phyloP scores from a whole-genome alignment of 2,113 vertebrate species.

The Otolemur garnettii region DNA sequence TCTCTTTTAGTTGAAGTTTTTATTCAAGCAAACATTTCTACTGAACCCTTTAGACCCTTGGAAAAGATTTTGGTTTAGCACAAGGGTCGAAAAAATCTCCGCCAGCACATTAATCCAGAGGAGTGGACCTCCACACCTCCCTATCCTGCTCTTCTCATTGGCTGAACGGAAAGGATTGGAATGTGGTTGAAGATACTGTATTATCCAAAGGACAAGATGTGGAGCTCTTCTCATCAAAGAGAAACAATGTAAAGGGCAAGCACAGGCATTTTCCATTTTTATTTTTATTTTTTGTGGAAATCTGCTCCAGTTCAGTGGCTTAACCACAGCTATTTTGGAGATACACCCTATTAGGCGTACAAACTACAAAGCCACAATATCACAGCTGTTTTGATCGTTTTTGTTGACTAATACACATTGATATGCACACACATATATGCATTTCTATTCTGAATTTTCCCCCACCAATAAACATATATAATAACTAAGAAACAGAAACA shows the following conservation, averaged over 20 bases:
- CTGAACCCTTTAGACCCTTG: slow-evolving; percentile 65
- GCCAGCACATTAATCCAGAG: slow-evolving; percentile 63
- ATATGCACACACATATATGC: neutral
- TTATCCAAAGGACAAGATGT: slow-evolving; percentile 22
- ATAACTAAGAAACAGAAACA: neutral
- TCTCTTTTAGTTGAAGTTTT: slow-evolving; percentile 5
- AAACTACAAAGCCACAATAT: slow-evolving; percentile 18
- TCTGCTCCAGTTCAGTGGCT: neutral
- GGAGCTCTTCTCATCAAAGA: slow-evolving; percentile 34
- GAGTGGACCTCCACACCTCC: slow-evolving; percentile 56
- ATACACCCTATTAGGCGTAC: neutral
- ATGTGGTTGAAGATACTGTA: neutral
- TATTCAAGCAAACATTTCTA: slow-evolving; percentile 52
- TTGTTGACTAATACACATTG: neutral
- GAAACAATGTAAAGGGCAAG: neutral
- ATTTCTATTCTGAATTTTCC: slow-evolving; percentile 20
- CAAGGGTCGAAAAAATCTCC: slow-evolving; percentile 58
- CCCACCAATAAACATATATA: neutral
- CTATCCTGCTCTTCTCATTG: slow-evolving; percentile 30
- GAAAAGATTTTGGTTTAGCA: slow-evolving; percentile 52
- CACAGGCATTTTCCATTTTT: neutral
- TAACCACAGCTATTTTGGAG: slow-evolving; percentile 57
- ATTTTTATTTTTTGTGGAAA: slow-evolving; percentile 63
- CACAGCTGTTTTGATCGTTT: neutral
- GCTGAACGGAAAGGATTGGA: neutral